Percentiles rank a stretch among this genome's conserved stretches.
These are phyloP conservation scores for Masticophis lateralis DNA, from an alignment of 2,797 vertebrate species.

Conservation along the genomic window DNA sequence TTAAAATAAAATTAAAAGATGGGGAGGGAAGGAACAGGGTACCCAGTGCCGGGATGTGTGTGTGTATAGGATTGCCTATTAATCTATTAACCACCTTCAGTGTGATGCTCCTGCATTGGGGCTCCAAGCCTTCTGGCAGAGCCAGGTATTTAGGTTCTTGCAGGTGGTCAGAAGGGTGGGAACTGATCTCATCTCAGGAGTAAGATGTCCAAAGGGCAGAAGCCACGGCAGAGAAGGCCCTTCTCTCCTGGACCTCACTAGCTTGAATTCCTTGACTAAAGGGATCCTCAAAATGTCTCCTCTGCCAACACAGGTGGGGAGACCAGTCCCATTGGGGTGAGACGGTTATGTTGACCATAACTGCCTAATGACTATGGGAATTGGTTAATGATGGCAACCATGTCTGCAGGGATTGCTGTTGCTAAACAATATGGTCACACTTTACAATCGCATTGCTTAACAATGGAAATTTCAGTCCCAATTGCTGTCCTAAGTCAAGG, in stretches of 20 bases:
- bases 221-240: not conserved
- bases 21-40: not conserved
- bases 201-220: not conserved
- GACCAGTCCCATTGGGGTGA: not conserved
- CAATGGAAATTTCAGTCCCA: not conserved
- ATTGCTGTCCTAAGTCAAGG: not conserved
- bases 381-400: not conserved
- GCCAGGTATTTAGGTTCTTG: not conserved
- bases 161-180: not conserved
- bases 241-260: not conserved
- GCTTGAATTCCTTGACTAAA: not conserved
- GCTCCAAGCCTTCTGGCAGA: too few relatives aligned
- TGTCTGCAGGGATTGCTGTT: not conserved
- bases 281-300: not conserved
- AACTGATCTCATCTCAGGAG: not conserved
- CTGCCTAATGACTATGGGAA: not conserved
- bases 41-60: not conserved
- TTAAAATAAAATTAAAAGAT: not conserved
- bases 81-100: not conserved
- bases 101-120: too few relatives aligned
- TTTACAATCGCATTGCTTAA: not conserved
- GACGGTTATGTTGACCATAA: not conserved
- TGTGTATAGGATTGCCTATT: not conserved
- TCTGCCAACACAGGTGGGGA: not conserved
- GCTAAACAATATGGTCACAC: not conserved